Conservation (phyloP, 2,888 invertebrate genomes). For the Rhingia rostrata region DNA sequence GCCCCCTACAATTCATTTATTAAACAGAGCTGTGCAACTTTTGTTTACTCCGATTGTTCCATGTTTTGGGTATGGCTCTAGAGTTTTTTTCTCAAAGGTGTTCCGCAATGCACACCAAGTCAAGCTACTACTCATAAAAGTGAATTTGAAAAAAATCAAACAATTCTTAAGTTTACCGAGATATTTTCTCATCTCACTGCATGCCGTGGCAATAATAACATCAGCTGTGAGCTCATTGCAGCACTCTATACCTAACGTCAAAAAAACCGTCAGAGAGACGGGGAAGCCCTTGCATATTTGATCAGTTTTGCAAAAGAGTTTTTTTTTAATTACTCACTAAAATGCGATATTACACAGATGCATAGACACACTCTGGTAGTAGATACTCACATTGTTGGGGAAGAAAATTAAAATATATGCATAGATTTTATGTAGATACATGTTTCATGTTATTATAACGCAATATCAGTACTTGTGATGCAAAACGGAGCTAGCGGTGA, state of each 20-base stretch:
- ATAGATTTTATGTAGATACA: slow-evolving; percentile 38
- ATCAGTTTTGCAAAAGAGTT: slow-evolving; percentile 71
- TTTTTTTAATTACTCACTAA: slow-evolving; percentile 70
- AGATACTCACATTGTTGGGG: background rate
- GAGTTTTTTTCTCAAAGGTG: slow-evolving; percentile 52
- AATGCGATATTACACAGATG: slow-evolving; percentile 49
- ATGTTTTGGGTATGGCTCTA: slow-evolving; percentile 10
- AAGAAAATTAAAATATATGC: slow-evolving; percentile 29
- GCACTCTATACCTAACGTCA: slow-evolving; percentile 20
- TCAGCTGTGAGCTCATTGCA: background rate
- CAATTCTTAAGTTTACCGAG: slow-evolving; percentile 56
- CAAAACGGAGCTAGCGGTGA: slow-evolving; percentile 27
- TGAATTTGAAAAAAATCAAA: slow-evolving; percentile 38
- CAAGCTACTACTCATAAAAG: slow-evolving; percentile 59
- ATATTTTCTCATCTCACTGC: slow-evolving; percentile 64
- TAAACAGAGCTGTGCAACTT: slow-evolving; percentile 63
- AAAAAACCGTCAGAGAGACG: slow-evolving; percentile 60
- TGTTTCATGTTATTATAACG: slow-evolving; percentile 50
- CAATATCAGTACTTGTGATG: slow-evolving; percentile 46
- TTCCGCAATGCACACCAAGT: slow-evolving; percentile 57
- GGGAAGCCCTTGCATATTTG: slow-evolving; percentile 72
- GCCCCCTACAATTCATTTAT: slow-evolving; percentile 49
- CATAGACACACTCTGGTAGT: slow-evolving; percentile 19
- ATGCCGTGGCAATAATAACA: background rate
- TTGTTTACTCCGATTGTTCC: slow-evolving; percentile 68